A percentile compares a stretch with the other conserved stretches of the same genome.
These are phyloP conservation scores for Beaufortia kweichowensis DNA, from an alignment of 2,113 vertebrate species.

Conservation along the genomic window DNA sequence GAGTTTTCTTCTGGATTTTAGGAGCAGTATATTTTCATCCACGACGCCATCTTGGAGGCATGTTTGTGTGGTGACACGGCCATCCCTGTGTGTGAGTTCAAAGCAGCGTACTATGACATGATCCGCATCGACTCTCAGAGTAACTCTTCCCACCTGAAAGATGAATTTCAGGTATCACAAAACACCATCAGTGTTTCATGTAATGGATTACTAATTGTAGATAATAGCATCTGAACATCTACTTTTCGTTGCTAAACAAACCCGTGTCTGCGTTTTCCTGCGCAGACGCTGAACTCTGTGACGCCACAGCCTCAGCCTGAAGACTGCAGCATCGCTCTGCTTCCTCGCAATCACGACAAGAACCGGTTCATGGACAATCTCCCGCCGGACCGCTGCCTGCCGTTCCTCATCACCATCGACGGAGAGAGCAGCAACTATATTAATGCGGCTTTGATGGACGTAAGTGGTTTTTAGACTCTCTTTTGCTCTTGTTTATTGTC, in stretches of 20 bases:
- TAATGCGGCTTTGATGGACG: slow-evolving; percentile 98
- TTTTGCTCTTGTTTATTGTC: neutral
- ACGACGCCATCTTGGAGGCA: slow-evolving; percentile 97
- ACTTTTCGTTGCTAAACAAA: too few relatives aligned
- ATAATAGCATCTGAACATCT: too few relatives aligned
- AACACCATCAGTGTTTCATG: neutral
- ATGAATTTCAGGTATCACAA: slow-evolving; percentile 99
- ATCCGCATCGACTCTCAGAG: slow-evolving; percentile 99
- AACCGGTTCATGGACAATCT: slow-evolving; percentile 99
- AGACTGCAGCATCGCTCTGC: slow-evolving; percentile 97
- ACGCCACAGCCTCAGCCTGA: slow-evolving; percentile 96
- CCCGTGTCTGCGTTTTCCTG: neutral
- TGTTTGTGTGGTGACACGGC: slow-evolving; percentile 98
- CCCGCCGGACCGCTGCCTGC: slow-evolving; percentile 97
- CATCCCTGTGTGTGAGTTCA: slow-evolving; percentile 96
- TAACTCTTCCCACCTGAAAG: slow-evolving; percentile 98
- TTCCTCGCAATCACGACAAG: slow-evolving; percentile 99
- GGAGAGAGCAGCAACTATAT: slow-evolving; percentile 99
- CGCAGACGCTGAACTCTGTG: slow-evolving; percentile 97
- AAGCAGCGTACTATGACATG: slow-evolving; percentile 98
- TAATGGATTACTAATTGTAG: too few relatives aligned
- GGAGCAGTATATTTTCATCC: slow-evolving; percentile 99
- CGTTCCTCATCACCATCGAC: slow-evolving; percentile 98
- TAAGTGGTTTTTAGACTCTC: slow-evolving; percentile 73
- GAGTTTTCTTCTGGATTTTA: slow-evolving; percentile 59